Percentiles rank a stretch among this genome's conserved stretches.
Evolutionary conservation across 2,797 vertebrate species (phyloP).

Genomic region (Centropyge bicolor): DNA sequence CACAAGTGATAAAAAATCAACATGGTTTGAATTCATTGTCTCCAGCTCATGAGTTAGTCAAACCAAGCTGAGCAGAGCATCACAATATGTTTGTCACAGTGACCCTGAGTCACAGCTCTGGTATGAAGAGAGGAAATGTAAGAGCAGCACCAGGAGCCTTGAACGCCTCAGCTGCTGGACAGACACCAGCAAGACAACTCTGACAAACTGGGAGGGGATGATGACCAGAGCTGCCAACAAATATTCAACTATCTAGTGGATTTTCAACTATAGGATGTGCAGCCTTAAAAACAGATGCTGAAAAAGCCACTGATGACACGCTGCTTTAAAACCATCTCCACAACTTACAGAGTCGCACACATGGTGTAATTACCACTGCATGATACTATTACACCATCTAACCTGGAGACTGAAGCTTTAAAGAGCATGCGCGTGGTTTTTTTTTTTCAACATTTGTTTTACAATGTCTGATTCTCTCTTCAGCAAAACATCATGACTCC

Average conservation of each 20-base stretch:
- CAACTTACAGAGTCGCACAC: background rate
- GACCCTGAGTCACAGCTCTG: slow-evolving; percentile 58
- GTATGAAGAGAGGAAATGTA: slow-evolving; percentile 58
- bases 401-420: background rate
- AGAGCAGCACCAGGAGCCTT: slow-evolving; percentile 35
- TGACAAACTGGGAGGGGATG: slow-evolving; percentile 8
- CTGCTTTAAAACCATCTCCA: slow-evolving; percentile 24
- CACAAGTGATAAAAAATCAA: background rate
- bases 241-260: slow-evolving; percentile 27
- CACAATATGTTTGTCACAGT: slow-evolving; percentile 19
- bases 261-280: background rate
- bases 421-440: background rate
- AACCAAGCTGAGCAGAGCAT: slow-evolving; percentile 9
- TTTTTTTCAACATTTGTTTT: background rate
- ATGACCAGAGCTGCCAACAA: background rate
- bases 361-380: background rate
- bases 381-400: background rate
- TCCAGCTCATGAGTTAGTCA: background rate
- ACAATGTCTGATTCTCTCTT: background rate
- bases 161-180: slow-evolving; percentile 49
- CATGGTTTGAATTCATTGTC: too few relatives aligned
- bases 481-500: slow-evolving; percentile 3
- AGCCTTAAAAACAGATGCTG: slow-evolving; percentile 7
- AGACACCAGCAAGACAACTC: slow-evolving; percentile 12
- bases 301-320: slow-evolving; percentile 10